Evolutionary conservation across 1,140 invertebrate genomes (phyloP), one percentile per base, ranked within the genome.

Genomic region (Ceratina japonica): DNA sequence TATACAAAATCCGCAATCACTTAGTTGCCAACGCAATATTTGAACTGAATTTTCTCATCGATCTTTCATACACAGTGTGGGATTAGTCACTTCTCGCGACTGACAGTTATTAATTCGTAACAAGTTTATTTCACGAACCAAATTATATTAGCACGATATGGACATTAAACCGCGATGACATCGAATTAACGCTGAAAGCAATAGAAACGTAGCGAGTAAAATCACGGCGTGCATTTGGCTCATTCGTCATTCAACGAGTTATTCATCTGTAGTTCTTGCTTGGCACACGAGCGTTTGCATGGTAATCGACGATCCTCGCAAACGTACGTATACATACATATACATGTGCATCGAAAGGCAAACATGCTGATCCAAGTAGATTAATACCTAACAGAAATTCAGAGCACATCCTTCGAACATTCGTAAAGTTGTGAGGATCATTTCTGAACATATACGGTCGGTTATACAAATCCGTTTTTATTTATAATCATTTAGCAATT

Each of bases 121-220:
- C 24, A 27, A 65, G n/a, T 65, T 20, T 49, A 49, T 22, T 64
- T 49, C 31, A 18, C 31, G n/a, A 13, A 20, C 10, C 4, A 49
- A 20, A 37, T 49, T 20, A 49, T 65, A 65, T 65, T 49, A 49
- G 1, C 37, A 8, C 22, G 51, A 52, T 54, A 52, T 2, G 22
- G 10, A 15, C 49, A 27, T 68, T 27, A 54, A 68, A 27, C 37
- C 13, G 27, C 1, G 65, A 27, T 27, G 49, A 44, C 16, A 52
- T 52, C 49, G 49, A 68, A 68, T 68, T 52, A 68, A 68, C 5
- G 10, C 18, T 68, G 31, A 63, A n/a, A 44, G 62, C 31, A 63
- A 63, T 44, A 27, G 16, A 68, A 68, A 52, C 20, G 15, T 49
- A 37, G 49, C 16, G 65, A 2, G 52, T 51, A 68, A 68, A 68